These are phyloP conservation scores for Strix occidentalis DNA, from an alignment of 2,797 vertebrate genomes.

Conservation along the genomic window DNA sequence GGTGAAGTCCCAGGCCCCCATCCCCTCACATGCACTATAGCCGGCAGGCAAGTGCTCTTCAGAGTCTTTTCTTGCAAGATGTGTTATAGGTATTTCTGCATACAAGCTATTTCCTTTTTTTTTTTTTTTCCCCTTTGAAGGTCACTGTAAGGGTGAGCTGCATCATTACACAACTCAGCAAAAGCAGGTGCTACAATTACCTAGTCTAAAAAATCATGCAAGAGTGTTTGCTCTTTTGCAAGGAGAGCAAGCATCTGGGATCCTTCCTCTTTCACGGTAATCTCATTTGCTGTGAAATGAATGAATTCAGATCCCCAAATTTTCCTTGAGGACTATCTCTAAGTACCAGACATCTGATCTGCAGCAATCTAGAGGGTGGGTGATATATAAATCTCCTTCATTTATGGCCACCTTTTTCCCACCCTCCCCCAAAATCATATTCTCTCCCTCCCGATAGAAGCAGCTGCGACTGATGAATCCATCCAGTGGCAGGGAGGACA, in stretches of 20 bases:
- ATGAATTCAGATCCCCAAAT: background rate
- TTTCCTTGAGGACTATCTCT: background rate
- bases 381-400: background rate
- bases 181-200: slow-evolving; percentile 41
- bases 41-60: background rate
- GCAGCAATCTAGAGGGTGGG: background rate
- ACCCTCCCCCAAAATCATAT: background rate
- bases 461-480: background rate
- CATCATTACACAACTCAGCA: background rate
- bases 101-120: slow-evolving; percentile 26
- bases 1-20: background rate
- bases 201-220: background rate
- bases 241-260: slow-evolving; percentile 10
- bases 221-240: background rate
- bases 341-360: background rate
- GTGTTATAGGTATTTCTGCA: slow-evolving; percentile 13
- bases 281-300: slow-evolving; percentile 23
- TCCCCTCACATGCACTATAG: background rate
- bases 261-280: background rate
- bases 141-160: slow-evolving; percentile 33
- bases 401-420: background rate
- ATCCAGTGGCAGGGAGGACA: background rate
- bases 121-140: background rate
- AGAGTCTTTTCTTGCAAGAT: background rate
- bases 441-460: background rate